A percentile compares a stretch with the other conserved stretches of the same genome.
phyloP scores from a whole-genome alignment of 1,140 invertebrate species.

The Papilio dardanus region DNA sequence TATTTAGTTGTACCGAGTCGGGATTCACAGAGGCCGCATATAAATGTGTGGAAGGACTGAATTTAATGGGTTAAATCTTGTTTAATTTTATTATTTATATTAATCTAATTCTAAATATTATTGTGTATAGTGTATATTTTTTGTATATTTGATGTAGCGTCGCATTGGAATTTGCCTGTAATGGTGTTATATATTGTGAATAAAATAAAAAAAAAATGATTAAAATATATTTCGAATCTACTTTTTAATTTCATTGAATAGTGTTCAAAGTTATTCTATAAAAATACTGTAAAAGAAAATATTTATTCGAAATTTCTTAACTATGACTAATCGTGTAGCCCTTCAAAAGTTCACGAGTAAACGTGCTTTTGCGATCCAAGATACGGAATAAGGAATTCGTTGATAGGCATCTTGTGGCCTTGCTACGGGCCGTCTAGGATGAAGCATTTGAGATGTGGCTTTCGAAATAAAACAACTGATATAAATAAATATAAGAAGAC shows the following conservation, averaged over 20 bases:
- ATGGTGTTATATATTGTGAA: too few species aligned
- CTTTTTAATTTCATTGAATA: background rate
- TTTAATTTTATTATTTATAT: too few species aligned
- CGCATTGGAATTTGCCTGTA: too few species aligned
- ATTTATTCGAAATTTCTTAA: background rate
- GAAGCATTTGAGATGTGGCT: background rate
- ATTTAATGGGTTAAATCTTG: too few species aligned
- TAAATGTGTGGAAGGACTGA: too few species aligned
- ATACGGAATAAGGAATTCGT: conserved; percentile 1
- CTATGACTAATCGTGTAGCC: background rate
- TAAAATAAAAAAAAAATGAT: too few species aligned
- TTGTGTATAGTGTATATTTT: too few species aligned
- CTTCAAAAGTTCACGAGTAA: conserved; percentile 21
- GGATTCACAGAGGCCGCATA: too few species aligned
- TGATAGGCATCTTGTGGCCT: conserved; percentile 21
- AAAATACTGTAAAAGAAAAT: background rate
- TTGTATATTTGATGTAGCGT: too few species aligned
- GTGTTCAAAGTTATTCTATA: background rate
- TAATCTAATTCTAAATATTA: too few species aligned
- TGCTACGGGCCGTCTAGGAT: conserved; percentile 8
- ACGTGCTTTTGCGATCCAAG: conserved; percentile 21
- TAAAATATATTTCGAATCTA: background rate
- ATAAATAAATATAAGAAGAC: background rate
- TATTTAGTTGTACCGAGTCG: too few species aligned
- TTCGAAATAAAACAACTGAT: background rate